Base-by-base conservation (phyloP, 2,797 vertebrate species). In the Borostomias antarcticus region DNA sequence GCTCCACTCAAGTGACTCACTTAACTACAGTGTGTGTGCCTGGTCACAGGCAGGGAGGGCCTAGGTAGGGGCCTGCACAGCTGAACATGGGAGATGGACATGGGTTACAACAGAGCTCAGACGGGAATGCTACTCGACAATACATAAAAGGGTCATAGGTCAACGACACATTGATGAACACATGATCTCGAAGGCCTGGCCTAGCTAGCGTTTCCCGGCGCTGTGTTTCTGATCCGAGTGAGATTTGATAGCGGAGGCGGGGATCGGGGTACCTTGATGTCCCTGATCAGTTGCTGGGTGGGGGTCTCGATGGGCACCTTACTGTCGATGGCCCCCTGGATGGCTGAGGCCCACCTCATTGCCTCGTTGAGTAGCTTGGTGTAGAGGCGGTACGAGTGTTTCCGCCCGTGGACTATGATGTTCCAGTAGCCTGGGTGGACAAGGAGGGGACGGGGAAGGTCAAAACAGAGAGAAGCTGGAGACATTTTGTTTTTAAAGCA, bases 271-370 rank as follows among this genome's bases (percentile, higher is more conserved):
- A 97, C 96, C 93, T 95, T 96, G 80, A 97, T 96, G 85, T 97
- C 96, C 73, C 92, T 92, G 82, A 97, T 96, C 73, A 97, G 95
- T 4, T 97, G 96, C 70, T 97, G 96, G 0, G 96, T 97, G 8
- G 96, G 95, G 0, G 96, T 97, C 89, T 97, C 95, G 11, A 96
- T 96, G 81, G 95, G 95, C 62, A 94, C 92, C 76, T 97, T 97
- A 88, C 80, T 94, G 88, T 97, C 95, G 60, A 96, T 96, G 25
- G 93, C 95, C 5, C 93, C 94, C 76, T 96, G 95, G 17, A 97
- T 95, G 79, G 95, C 95, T 1, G 94, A 94, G 1, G 93, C 86
- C 96, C 96, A 97, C 58, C 96, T 89, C 93, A 95, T 95, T 66
- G 96, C 95, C 84, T 97, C 96, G 0, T 96, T 96, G 77, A 96